Evolutionary conservation across 2,888 invertebrate species (phyloP).

Genomic region (Charanyca ferruginea): DNA sequence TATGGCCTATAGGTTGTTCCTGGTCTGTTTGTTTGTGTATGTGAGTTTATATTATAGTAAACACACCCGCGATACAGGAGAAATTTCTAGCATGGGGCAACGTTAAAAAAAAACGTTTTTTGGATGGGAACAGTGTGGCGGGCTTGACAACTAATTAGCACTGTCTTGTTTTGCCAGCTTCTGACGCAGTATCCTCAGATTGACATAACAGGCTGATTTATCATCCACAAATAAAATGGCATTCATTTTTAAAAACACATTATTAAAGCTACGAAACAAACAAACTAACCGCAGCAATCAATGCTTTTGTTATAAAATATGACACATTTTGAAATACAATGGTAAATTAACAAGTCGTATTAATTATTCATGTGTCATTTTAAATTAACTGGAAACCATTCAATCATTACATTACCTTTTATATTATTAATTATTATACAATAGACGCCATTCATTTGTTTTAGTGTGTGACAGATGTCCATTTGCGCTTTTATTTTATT

Average conservation of each 20-base stretch:
- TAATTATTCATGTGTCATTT: constrained; percentile 33
- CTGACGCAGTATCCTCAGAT: too few species aligned
- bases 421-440: constrained; percentile 3
- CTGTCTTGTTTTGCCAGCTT: too few species aligned
- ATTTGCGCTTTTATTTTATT: constrained; percentile 14
- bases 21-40: too few species aligned
- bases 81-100: too few species aligned
- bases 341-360: constrained; percentile 21
- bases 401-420: constrained; percentile 35
- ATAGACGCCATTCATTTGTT: constrained; percentile 13
- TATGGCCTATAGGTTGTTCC: too few species aligned
- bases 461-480: constrained; percentile 9
- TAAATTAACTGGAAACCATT: constrained; percentile 36
- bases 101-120: too few species aligned
- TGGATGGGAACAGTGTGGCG: too few species aligned
- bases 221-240: not conserved
- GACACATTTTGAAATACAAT: constrained; percentile 10
- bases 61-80: too few species aligned
- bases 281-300: constrained; percentile 14
- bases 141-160: too few species aligned
- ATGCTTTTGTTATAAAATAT: constrained; percentile 25
- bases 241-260: not conserved
- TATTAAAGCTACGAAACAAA: constrained; percentile 14
- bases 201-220: too few species aligned
- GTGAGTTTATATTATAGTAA: too few species aligned